Evolutionary conservation across 2,888 invertebrate genomes (phyloP).

Genomic region (Ametastegia equiseti): DNA sequence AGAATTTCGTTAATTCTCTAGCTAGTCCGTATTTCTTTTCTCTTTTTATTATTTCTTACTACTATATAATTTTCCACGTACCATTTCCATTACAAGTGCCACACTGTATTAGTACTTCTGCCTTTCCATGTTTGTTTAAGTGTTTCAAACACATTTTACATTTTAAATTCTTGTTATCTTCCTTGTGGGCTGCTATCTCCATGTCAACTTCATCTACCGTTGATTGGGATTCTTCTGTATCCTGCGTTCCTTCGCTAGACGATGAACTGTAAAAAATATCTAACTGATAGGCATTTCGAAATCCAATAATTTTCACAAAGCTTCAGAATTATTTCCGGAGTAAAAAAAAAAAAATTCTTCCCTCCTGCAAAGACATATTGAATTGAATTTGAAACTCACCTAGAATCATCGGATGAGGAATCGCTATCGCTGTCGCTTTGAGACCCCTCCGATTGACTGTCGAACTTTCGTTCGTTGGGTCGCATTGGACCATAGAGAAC

Average conservation of each 20-base stretch:
- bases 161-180: slow-evolving; percentile 68
- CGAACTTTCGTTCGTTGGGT: slow-evolving; percentile 76
- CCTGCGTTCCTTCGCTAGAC: slow-evolving; percentile 75
- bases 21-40: neutral
- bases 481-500: slow-evolving; percentile 83
- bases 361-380: neutral
- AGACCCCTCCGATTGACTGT: slow-evolving; percentile 79
- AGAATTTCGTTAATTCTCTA: neutral
- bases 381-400: slow-evolving; percentile 64
- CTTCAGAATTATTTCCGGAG: slow-evolving; percentile 50
- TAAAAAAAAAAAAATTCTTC: neutral
- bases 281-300: slow-evolving; percentile 40
- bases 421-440: slow-evolving; percentile 75
- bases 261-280: slow-evolving; percentile 69
- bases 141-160: slow-evolving; percentile 77
- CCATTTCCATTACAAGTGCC: slow-evolving; percentile 81
- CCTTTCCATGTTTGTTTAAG: slow-evolving; percentile 76
- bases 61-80: slow-evolving; percentile 73
- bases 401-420: slow-evolving; percentile 76
- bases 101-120: slow-evolving; percentile 80
- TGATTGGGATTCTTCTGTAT: slow-evolving; percentile 74
- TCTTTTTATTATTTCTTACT: slow-evolving; percentile 17
- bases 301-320: neutral
- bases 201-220: slow-evolving; percentile 74
- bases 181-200: slow-evolving; percentile 70